Evolutionary conservation across 2,797 vertebrate genomes (phyloP).

Genomic region (Amazona finschi): DNA sequence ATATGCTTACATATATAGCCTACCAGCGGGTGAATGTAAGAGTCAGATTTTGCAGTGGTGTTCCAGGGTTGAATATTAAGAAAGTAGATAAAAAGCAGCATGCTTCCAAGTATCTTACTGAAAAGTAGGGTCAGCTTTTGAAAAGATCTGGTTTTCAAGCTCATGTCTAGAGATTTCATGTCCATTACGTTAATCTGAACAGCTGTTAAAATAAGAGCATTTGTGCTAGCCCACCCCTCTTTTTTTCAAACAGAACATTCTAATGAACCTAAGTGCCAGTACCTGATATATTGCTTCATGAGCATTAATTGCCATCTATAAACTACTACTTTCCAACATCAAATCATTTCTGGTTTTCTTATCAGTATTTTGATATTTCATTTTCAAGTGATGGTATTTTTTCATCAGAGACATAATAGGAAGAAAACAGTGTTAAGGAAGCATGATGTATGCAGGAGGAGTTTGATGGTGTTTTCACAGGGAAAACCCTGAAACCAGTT

Average conservation of each 20-base stretch:
- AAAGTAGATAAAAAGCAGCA: not conserved
- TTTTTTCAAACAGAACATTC: not conserved
- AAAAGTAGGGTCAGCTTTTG: not conserved
- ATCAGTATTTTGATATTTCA: not conserved
- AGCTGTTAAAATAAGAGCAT: not conserved
- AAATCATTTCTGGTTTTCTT: not conserved
- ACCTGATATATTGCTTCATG: not conserved
- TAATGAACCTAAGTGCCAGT: not conserved
- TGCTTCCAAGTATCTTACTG: not conserved
- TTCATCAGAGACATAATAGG: not conserved
- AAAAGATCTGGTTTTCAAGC: not conserved
- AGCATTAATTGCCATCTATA: not conserved
- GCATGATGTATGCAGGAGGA: constrained; percentile 12
- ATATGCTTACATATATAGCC: not conserved
- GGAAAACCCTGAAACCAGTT: constrained; percentile 69
- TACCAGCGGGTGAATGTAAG: not conserved
- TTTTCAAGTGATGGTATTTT: constrained; percentile 38
- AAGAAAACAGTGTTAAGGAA: constrained; percentile 46
- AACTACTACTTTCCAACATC: not conserved
- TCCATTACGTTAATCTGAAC: not conserved
- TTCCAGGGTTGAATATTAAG: not conserved
- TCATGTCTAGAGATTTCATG: not conserved
- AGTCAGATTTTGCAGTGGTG: not conserved
- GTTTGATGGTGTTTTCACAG: constrained; percentile 66
- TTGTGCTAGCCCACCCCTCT: not conserved